Base-by-base conservation (phyloP, 2,888 invertebrate genomes). In the Caenorhabditis imperialis region DNA sequence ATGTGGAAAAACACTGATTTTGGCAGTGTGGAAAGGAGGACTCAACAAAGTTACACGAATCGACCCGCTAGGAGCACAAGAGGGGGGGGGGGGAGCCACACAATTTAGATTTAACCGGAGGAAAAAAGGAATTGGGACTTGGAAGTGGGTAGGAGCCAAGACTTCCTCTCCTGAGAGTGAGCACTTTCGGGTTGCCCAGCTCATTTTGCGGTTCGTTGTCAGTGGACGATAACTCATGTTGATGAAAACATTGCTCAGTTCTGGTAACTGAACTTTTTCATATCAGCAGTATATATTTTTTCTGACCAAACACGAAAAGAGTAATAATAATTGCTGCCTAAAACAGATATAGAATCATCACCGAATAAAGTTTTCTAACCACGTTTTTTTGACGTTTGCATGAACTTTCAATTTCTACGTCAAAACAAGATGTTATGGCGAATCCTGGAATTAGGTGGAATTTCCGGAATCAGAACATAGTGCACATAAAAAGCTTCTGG, bases 11-110 rank as follows among this genome's bases (percentile, higher is more conserved):
- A 63, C 63, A 72, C 62, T 72, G 62, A 61, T 63, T 57, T 72
- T 42, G 48, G 30, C 63, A 10, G 10, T 6, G 42, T 54, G 37
- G 54, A 63, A 27, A 54, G 51, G 16, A 51, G 37, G 57, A 51
- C 67, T 67, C 57, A 67, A 67, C 67, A 63, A 65, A 72, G 63
- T 65, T 63, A 54, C 53, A 62, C 71, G 71, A 71, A 71, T 62
- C 62, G 61, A 61, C 45, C 37, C 42, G 35, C n/a, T 33, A 7
- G 30, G 10, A 45, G 47, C 33, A n/a, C 48, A 27, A 40, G 25
- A 6, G 53, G 40, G 33, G 51, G 33, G 35, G 40, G 50, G 45
- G 33, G 35, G 53, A 55, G 48, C 23, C 51, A 51, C 33, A 58
- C 73, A 61, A 65, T 65, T 65, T 65, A 65, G 58, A 65, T 63